Base-by-base conservation (phyloP, 1,140 invertebrate species). In the Drosophila bifasciata region DNA sequence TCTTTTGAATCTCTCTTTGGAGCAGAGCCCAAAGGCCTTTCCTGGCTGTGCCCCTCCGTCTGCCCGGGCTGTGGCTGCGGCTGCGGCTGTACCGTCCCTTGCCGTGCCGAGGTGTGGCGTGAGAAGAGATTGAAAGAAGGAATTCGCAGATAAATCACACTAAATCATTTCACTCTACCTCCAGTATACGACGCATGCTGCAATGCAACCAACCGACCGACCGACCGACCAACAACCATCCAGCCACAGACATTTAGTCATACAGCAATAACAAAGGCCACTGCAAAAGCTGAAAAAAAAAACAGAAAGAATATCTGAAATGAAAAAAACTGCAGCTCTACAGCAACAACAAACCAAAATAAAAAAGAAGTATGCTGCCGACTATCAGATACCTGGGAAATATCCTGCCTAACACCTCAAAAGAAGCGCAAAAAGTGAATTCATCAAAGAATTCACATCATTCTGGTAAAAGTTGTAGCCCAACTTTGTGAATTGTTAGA, bases 71-170 rank as follows among this genome's bases (percentile, higher is more conserved):
- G 28, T 32, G 28, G 1, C 28, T 9, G 28, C 25, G 5, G 5
- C n/a, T 32, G 7, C 28, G 8, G 8, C 19, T 21, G 0, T 32
- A 11, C 32, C 9, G 28, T 32, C 7, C 28, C 7, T 7, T 28
- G 25, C 25, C 32, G 32, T 13, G 11, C 4, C 11, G 4, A 13
- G 32, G 32, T 66, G 81, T 68, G 77, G 83, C 83, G 83, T 88
- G 83, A 88, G 83, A 88, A 88, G 83, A 88, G 83, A 88, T 88
- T 88, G 75, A 88, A 88, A 78, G 66, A 68, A 83, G 83, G 83
- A 88, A 88, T 88, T 88, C 74, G 76, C 78, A 88, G 83, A 88
- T 88, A 88, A 88, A 88, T 88, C 83, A 88, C 83, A 88, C 83
- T 88, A 88, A 88, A 88, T 88, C 83, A 88, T 88, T 88, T 88